phyloP scores from a whole-genome alignment of 2,797 vertebrate species.

The Pseudochirops cupreus region DNA sequence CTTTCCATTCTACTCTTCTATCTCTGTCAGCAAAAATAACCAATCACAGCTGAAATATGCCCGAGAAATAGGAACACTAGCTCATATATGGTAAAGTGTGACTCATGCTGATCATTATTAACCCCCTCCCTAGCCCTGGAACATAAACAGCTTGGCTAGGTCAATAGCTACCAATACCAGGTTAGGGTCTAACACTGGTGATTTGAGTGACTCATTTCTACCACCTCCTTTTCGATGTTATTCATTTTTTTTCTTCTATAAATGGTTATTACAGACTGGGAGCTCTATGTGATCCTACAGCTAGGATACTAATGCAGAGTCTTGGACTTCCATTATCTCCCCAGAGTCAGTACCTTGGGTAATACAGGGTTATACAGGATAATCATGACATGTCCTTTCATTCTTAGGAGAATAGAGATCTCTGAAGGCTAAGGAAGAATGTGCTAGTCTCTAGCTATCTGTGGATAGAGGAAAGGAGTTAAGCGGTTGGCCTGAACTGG shows the following conservation, averaged over 20 bases:
- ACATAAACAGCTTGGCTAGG: background rate
- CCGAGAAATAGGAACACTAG: background rate
- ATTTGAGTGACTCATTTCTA: background rate
- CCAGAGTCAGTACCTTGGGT: too few relatives aligned
- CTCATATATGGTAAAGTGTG: background rate
- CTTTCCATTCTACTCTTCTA: background rate
- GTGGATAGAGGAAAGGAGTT: too few relatives aligned
- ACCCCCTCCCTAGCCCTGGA: too few relatives aligned
- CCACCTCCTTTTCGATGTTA: background rate
- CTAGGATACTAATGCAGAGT: too few relatives aligned
- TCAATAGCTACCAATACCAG: background rate
- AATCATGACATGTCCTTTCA: too few relatives aligned
- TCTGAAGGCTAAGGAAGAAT: too few relatives aligned
- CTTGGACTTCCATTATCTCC: background rate
- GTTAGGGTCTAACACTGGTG: background rate
- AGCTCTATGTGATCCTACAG: background rate
- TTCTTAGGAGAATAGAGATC: too few relatives aligned
- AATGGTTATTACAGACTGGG: background rate
- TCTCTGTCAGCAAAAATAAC: background rate
- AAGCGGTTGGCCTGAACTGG: too few relatives aligned
- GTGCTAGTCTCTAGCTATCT: too few relatives aligned
- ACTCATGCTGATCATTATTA: background rate
- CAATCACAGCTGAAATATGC: background rate
- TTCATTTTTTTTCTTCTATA: background rate
- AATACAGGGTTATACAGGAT: too few relatives aligned